A percentile compares a stretch with the other conserved stretches of the same genome.
These are phyloP conservation scores for Drosophila hydei DNA, from an alignment of 1,140 invertebrate genomes.

Conservation along the genomic window DNA sequence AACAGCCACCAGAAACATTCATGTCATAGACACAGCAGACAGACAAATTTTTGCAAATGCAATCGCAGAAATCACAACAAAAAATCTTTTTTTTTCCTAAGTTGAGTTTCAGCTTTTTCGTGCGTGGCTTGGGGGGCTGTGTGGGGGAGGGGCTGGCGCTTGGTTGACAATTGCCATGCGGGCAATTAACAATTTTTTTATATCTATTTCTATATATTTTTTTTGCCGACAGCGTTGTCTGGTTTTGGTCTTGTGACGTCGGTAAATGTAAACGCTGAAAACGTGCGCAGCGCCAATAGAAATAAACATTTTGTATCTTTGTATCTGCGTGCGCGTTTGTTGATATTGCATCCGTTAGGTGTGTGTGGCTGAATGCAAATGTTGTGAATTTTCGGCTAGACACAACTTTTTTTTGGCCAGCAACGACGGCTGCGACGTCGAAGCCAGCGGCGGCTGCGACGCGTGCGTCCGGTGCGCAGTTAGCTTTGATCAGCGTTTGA, in stretches of 20 bases:
- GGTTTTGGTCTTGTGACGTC: conserved; percentile 74
- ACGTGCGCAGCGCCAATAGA: conserved; percentile 58
- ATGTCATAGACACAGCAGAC: conserved; percentile 25
- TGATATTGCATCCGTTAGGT: conserved; percentile 77
- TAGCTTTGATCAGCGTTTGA: conserved; percentile 66
- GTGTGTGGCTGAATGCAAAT: conserved; percentile 78
- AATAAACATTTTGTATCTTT: conserved; percentile 50
- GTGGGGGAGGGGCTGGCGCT: not conserved
- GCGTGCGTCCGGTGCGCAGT: conserved; percentile 76
- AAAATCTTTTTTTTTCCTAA: conserved; percentile 12
- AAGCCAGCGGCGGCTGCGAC: conserved; percentile 33
- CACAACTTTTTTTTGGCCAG: conserved; percentile 38
- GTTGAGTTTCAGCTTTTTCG: conserved; percentile 14
- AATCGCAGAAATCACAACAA: conserved; percentile 42
- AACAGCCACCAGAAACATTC: conserved; percentile 29
- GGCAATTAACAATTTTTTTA: conserved; percentile 67
- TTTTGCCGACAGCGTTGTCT: conserved; percentile 40
- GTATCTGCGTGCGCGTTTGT: conserved; percentile 48
- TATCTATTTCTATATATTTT: conserved; percentile 41
- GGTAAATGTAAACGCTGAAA: conserved; percentile 61
- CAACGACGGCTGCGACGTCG: conserved; percentile 1
- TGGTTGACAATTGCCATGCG: conserved; percentile 59
- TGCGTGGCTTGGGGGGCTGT: not conserved
- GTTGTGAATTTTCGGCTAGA: conserved; percentile 68
- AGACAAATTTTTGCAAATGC: conserved; percentile 73